Percentiles rank a stretch among this genome's conserved stretches.
Conservation (phyloP, 2,113 vertebrate genomes). For the Plecturocebus donacophilus region DNA sequence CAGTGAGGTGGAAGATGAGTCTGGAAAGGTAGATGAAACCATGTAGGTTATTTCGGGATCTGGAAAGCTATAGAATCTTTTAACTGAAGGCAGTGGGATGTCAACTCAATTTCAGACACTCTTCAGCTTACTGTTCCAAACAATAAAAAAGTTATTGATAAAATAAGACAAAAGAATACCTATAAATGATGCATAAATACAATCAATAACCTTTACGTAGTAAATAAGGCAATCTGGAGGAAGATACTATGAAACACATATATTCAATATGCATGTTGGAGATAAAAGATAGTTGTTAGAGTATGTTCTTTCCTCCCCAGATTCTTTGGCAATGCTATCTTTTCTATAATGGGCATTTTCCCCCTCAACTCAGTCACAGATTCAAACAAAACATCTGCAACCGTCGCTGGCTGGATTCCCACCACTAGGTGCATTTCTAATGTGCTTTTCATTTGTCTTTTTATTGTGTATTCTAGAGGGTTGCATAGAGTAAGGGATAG, state of each 20-base stretch:
- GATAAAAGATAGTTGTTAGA: neutral
- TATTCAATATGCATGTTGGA: neutral
- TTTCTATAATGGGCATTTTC: neutral
- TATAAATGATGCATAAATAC: neutral
- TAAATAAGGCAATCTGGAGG: neutral
- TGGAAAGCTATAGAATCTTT: neutral
- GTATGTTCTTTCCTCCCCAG: neutral
- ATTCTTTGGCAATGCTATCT: neutral
- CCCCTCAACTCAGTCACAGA: neutral
- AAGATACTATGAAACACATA: neutral
- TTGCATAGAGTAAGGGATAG: neutral
- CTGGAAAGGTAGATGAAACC: neutral
- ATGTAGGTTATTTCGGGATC: neutral
- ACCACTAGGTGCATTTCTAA: conserved; percentile 30
- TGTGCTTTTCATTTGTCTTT: conserved; percentile 51
- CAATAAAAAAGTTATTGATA: neutral
- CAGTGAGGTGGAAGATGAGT: neutral
- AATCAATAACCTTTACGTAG: neutral
- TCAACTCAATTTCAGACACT: neutral
- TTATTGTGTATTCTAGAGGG: conserved; percentile 32
- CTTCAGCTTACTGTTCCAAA: neutral
- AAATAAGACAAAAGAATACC: neutral
- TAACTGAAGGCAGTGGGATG: neutral
- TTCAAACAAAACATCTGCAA: conserved; percentile 41
- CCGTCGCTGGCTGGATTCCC: conserved; percentile 39